Evolutionary conservation across 2,797 vertebrate species (phyloP).

Genomic region (Cynopterus sphinx): DNA sequence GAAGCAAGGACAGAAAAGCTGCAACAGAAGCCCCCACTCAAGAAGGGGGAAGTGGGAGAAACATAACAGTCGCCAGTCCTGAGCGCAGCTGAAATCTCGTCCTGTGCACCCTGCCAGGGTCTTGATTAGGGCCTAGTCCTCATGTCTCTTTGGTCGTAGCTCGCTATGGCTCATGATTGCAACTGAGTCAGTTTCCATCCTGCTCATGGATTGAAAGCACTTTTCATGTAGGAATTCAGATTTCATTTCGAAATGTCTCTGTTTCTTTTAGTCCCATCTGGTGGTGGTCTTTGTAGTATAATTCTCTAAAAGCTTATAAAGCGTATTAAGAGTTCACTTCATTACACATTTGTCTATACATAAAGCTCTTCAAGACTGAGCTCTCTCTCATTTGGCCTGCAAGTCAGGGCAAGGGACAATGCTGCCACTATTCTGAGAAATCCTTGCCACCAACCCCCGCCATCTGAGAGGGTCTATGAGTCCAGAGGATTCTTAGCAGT

Average conservation of each 20-base stretch:
- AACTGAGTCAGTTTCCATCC: neutral
- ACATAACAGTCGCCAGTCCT: neutral
- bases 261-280: neutral
- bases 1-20: neutral
- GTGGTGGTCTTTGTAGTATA: neutral
- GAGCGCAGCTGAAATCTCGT: neutral
- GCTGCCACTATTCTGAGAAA: neutral
- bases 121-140: neutral
- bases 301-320: neutral
- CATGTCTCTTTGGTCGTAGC: neutral
- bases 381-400: neutral
- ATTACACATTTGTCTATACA: neutral
- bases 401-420: neutral
- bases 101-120: neutral
- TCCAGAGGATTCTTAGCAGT: neutral
- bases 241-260: neutral
- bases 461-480: neutral
- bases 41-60: neutral
- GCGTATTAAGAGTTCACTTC: neutral
- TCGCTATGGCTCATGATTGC: neutral
- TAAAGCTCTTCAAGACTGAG: neutral
- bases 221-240: neutral
- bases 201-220: neutral
- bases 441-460: rapidly evolving
- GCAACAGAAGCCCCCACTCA: neutral